phyloP scores from a whole-genome alignment of 2,113 vertebrate genomes.

The Tragelaphus strepsiceros region DNA sequence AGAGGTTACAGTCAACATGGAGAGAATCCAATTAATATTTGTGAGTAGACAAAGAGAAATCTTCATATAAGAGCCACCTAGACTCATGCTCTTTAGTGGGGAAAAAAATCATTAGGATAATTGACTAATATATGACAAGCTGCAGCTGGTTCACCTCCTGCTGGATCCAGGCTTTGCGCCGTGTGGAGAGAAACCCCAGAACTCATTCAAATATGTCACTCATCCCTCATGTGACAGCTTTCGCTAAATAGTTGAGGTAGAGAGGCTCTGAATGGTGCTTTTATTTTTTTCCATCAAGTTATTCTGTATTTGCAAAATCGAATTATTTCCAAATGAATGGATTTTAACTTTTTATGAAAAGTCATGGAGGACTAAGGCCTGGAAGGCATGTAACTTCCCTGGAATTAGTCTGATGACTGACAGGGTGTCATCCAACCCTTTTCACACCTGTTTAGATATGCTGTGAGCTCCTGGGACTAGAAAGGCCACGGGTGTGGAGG shows the following conservation, averaged over 20 bases:
- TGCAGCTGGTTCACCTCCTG: constrained; percentile 66
- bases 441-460: not conserved
- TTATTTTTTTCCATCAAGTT: constrained; percentile 52
- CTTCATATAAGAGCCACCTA: constrained; percentile 44
- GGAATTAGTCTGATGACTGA: not conserved
- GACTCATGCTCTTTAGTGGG: constrained; percentile 26
- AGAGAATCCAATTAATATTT: constrained; percentile 70
- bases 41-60: constrained; percentile 50
- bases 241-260: constrained; percentile 66
- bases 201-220: constrained; percentile 65
- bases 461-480: not conserved
- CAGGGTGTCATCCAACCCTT: not conserved
- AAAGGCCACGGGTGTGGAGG: not conserved
- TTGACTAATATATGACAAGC: constrained; percentile 71
- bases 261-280: constrained; percentile 62
- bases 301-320: constrained; percentile 53
- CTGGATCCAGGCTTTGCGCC: constrained; percentile 54
- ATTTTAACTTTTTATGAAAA: constrained; percentile 66
- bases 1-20: constrained; percentile 42
- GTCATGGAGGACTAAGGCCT: not conserved
- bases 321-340: constrained; percentile 51
- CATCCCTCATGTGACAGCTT: constrained; percentile 56
- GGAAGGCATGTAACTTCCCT: not conserved
- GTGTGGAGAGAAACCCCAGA: constrained; percentile 64
- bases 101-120: constrained; percentile 66